phyloP scores from a whole-genome alignment of 2,113 vertebrate genomes.

The Mandrillus leucophaeus region DNA sequence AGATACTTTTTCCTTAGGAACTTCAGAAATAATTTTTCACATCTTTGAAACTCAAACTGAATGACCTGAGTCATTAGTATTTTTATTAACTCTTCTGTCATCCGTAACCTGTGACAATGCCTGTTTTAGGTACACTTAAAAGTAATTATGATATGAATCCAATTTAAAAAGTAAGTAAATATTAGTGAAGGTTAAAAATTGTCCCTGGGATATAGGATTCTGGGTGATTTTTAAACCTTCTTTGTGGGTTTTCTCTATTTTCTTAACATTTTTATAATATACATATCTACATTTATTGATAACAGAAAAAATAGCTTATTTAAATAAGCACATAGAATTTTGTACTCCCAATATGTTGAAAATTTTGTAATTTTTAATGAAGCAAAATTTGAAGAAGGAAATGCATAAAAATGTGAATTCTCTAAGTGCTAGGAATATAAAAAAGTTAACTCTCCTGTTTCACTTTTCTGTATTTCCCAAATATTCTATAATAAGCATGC shows the following conservation, averaged over 20 bases:
- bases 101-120: neutral
- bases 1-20: neutral
- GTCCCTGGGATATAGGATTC: neutral
- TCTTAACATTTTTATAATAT: neutral
- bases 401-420: neutral
- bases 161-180: constrained; percentile 17
- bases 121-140: neutral
- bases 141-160: neutral
- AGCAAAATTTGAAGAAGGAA: neutral
- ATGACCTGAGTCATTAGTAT: neutral
- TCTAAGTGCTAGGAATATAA: neutral
- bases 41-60: neutral
- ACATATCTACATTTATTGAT: neutral
- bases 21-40: neutral
- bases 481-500: neutral
- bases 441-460: neutral
- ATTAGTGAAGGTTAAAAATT: neutral
- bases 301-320: constrained; percentile 13
- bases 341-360: neutral
- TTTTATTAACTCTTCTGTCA: neutral
- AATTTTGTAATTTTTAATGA: constrained; percentile 35
- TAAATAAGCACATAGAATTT: neutral
- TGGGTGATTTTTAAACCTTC: neutral
- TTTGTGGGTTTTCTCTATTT: constrained; percentile 1
- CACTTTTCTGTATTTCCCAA: neutral